These are phyloP conservation scores for Conops quadrifasciatus DNA, from an alignment of 2,888 invertebrate species.

Conservation along the genomic window DNA sequence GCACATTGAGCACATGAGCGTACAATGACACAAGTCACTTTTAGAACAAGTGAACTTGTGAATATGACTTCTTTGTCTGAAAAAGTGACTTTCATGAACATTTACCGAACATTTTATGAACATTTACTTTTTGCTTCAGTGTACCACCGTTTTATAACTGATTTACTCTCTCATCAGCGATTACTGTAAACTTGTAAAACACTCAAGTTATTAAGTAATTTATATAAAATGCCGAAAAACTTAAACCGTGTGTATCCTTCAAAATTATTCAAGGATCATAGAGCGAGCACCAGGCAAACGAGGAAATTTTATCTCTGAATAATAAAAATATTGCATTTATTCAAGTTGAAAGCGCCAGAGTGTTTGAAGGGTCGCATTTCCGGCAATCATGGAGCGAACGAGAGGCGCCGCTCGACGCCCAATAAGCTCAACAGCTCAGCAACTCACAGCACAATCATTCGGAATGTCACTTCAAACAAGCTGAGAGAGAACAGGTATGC, in stretches of 20 bases:
- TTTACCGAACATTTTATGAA: too few relatives aligned
- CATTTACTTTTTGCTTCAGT: too few relatives aligned
- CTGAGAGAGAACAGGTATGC: neutral
- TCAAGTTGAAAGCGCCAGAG: conserved; percentile 3
- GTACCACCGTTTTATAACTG: too few relatives aligned
- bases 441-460: conserved; percentile 10
- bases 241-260: neutral
- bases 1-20: too few relatives aligned
- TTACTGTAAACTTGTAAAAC: too few relatives aligned
- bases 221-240: neutral
- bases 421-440: conserved; percentile 4
- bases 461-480: conserved; percentile 2
- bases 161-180: too few relatives aligned
- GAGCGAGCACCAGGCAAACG: neutral
- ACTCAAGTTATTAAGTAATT: too few relatives aligned
- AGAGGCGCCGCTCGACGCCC: neutral
- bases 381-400: conserved; percentile 19
- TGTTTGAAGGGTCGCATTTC: conserved; percentile 8
- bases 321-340: conserved; percentile 7
- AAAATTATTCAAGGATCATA: neutral
- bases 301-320: conserved; percentile 6
- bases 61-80: too few relatives aligned
- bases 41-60: too few relatives aligned
- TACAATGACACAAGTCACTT: too few relatives aligned
- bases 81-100: too few relatives aligned